Percentiles rank a stretch among this genome's conserved stretches.
phyloP scores from a whole-genome alignment of 2,888 invertebrate genomes.

The Pristionchus arcanus region DNA sequence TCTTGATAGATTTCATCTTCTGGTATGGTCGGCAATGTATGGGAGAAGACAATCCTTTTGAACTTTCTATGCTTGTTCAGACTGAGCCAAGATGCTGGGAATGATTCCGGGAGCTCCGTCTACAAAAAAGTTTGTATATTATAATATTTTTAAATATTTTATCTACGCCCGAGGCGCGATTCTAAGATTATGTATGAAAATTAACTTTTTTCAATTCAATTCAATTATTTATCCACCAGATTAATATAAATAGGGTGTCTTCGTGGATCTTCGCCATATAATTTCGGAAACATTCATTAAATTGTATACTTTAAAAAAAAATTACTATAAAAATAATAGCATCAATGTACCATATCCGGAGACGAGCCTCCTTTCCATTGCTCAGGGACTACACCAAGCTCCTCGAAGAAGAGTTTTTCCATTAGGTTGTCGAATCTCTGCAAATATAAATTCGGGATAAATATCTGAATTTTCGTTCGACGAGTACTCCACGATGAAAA shows the following conservation, averaged over 20 bases:
- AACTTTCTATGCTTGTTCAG: background rate
- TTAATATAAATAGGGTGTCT: no score
- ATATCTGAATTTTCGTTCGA: no score
- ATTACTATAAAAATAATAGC: background rate
- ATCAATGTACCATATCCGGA: background rate
- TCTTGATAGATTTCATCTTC: conserved; percentile 3
- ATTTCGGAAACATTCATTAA: no score
- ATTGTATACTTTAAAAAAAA: background rate
- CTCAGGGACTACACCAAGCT: conserved; percentile 2
- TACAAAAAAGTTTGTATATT: background rate
- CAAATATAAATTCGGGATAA: no score
- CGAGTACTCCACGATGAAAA: no score
- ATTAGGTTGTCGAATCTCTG: conserved; percentile 23
- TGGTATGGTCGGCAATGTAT: background rate
- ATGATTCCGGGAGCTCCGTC: background rate
- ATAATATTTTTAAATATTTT: background rate
- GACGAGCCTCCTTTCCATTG: background rate
- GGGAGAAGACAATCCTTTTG: background rate
- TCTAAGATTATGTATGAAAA: no score
- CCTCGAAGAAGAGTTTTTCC: conserved; percentile 35
- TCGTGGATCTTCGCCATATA: no score
- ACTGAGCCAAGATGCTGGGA: conserved; percentile 17
- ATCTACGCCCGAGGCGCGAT: no score
- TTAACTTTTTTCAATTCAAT: no score
- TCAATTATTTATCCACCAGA: no score